Percentiles rank a stretch among this genome's conserved stretches.
These are phyloP conservation scores for Passer domesticus DNA, from an alignment of 2,113 vertebrate genomes.

Conservation along the genomic window DNA sequence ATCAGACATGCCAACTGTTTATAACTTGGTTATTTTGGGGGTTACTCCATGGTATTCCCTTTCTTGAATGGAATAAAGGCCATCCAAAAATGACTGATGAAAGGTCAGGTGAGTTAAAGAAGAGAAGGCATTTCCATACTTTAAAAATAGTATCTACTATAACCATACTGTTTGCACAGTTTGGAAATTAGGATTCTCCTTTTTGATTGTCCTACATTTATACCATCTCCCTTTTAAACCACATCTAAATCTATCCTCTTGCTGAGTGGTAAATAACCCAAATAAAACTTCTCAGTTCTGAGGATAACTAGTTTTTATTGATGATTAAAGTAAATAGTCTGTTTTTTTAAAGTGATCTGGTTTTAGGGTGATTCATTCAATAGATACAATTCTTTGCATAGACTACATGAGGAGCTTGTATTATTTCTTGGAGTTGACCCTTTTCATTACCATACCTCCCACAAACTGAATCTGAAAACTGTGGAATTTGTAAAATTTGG, in stretches of 20 bases:
- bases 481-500: background rate
- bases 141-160: background rate
- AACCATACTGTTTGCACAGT: background rate
- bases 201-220: background rate
- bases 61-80: background rate
- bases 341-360: background rate
- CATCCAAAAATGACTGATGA: background rate
- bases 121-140: background rate
- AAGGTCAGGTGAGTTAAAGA: background rate
- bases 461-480: background rate
- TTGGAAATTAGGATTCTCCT: background rate
- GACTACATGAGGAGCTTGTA: background rate
- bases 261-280: background rate
- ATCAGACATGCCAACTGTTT: background rate
- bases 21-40: background rate
- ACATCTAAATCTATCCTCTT: background rate
- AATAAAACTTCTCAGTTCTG: background rate
- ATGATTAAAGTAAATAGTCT: background rate
- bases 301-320: background rate
- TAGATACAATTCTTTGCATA: background rate
- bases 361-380: background rate
- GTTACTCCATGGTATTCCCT: background rate
- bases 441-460: background rate
- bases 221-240: background rate
- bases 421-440: background rate